Conservation (phyloP, 2,113 vertebrate species). For the Pipra filicauda region DNA sequence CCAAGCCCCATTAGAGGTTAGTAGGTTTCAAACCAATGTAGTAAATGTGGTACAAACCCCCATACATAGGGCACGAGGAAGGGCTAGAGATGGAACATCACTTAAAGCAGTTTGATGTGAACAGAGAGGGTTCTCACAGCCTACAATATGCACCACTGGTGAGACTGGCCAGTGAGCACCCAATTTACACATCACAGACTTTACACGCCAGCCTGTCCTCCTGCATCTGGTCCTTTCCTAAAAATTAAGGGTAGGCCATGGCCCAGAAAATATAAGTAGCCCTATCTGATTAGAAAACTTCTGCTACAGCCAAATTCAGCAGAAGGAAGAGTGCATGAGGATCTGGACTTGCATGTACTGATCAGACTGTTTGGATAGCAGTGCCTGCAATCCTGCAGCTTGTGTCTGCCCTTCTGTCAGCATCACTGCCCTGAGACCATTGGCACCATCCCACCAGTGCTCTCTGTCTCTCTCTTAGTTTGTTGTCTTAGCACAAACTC, state of each 20-base stretch:
- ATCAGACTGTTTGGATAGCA: background rate
- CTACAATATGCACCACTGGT: background rate
- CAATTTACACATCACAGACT: background rate
- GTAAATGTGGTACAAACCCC: background rate
- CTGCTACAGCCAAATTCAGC: background rate
- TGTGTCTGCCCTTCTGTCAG: background rate
- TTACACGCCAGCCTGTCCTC: background rate
- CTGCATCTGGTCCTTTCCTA: background rate
- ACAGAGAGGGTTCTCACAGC: background rate
- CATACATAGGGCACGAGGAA: background rate
- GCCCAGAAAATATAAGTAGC: background rate
- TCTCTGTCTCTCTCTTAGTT: background rate
- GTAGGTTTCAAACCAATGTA: background rate
- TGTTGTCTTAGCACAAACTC: background rate
- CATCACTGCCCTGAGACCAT: background rate
- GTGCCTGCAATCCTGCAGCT: background rate
- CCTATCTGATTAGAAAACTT: background rate
- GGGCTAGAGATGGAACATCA: background rate
- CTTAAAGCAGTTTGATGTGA: background rate
- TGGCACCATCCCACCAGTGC: fast-evolving
- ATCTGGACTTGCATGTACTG: background rate
- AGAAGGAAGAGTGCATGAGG: background rate
- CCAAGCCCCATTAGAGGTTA: background rate
- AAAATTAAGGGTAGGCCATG: background rate
- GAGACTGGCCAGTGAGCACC: fast-evolving